A percentile compares a stretch with the other conserved stretches of the same genome.
phyloP scores from a whole-genome alignment of 1,140 invertebrate species.

The Harlomillsia oculata region DNA sequence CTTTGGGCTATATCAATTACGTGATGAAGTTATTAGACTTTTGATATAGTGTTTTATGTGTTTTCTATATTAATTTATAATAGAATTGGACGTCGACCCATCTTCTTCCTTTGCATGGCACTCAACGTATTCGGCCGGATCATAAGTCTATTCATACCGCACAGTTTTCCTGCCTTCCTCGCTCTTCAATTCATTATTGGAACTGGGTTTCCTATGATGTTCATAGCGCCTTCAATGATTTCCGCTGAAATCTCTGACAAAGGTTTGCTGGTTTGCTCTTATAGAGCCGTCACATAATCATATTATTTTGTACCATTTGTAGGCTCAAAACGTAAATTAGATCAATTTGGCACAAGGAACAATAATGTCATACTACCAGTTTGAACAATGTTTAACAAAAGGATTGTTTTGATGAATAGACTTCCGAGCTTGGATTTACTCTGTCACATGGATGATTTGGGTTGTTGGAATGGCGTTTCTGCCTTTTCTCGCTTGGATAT shows the following conservation, averaged over 20 bases:
- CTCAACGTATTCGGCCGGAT: slow-evolving; percentile 27
- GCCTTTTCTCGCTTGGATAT: slow-evolving; percentile 28
- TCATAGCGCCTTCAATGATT: slow-evolving; percentile 25
- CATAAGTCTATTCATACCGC: slow-evolving; percentile 18
- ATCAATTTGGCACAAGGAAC: no score
- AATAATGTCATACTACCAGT: no score
- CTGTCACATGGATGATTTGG: slow-evolving; percentile 22
- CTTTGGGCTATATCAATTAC: background rate
- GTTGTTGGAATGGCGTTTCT: slow-evolving; percentile 24
- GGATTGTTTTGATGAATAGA: background rate
- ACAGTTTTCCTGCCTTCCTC: slow-evolving; percentile 21
- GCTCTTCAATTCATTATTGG: slow-evolving; percentile 24
- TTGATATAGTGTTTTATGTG: no score
- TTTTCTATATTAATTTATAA: no score
- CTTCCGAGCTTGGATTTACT: slow-evolving; percentile 25
- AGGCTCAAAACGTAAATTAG: no score
- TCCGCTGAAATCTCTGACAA: slow-evolving; percentile 13
- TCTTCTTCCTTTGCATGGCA: slow-evolving; percentile 24
- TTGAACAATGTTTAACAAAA: background rate
- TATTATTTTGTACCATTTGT: no score
- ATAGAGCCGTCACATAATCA: no score
- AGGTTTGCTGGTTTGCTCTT: no score
- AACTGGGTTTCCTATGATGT: slow-evolving; percentile 31
- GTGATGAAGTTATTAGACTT: no score
- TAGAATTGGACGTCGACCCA: slow-evolving; percentile 28